phyloP scores from a whole-genome alignment of 2,113 vertebrate species.

The Tauraco erythrolophus region DNA sequence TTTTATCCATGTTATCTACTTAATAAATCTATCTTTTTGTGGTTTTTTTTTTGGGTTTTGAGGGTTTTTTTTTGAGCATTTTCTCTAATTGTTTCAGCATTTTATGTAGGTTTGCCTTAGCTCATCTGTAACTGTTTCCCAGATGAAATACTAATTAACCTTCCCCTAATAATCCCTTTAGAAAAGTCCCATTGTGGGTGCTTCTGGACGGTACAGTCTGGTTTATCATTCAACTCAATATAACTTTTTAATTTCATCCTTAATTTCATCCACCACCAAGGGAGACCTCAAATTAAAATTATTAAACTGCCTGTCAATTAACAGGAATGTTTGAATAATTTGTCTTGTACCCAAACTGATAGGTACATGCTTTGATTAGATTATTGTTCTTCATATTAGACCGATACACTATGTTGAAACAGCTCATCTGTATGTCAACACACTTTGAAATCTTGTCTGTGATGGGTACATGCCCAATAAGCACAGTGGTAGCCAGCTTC shows the following conservation, averaged over 20 bases:
- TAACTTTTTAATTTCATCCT: conserved; percentile 70
- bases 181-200: conserved; percentile 51
- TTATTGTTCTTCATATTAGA: not conserved
- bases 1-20: not conserved
- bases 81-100: conserved; percentile 57
- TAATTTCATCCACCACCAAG: conserved; percentile 59
- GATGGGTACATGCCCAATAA: not conserved
- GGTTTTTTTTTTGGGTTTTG: no score
- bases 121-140: conserved; percentile 56
- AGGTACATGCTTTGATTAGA: not conserved
- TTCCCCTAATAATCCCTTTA: conserved; percentile 57
- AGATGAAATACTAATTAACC: conserved; percentile 61
- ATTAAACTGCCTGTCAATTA: conserved; percentile 61
- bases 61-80: not conserved
- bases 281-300: conserved; percentile 63
- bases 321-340: conserved; percentile 50
- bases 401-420: not conserved
- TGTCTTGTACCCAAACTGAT: not conserved
- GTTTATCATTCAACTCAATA: conserved; percentile 60
- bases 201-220: conserved; percentile 51
- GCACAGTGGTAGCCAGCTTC: not conserved
- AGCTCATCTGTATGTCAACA: not conserved
- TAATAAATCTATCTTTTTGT: not conserved
- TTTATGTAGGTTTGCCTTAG: conserved; percentile 37
- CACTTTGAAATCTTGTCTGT: not conserved